Evolutionary conservation across 1,140 invertebrate genomes (phyloP).

Genomic region (Dolichoris vasculosae): DNA sequence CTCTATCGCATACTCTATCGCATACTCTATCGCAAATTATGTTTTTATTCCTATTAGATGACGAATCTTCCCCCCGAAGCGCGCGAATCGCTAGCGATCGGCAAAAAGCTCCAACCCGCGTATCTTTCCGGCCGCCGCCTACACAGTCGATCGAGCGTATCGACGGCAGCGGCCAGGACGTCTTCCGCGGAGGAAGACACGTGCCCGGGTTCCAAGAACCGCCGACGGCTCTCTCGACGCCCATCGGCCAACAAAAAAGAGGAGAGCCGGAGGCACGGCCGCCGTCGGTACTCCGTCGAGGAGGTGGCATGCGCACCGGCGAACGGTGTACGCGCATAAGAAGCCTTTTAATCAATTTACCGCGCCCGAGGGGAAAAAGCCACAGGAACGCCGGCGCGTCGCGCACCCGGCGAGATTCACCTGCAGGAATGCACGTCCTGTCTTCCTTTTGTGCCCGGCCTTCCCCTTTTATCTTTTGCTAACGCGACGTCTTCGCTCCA

Average conservation of each 20-base stretch:
- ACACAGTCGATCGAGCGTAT: background rate
- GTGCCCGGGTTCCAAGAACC: conserved; percentile 15
- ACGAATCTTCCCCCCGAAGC: background rate
- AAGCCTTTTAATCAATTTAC: conserved; percentile 45
- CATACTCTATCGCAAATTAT: too few species aligned
- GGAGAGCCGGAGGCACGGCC: background rate
- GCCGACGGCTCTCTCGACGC: background rate
- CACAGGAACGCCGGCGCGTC: conserved; percentile 4
- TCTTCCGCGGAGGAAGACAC: conserved; percentile 7
- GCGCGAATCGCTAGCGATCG: too few species aligned
- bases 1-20: too few species aligned
- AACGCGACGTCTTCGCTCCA: background rate
- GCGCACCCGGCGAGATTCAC: conserved; percentile 22
- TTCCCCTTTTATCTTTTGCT: background rate
- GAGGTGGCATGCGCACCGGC: background rate
- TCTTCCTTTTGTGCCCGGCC: background rate
- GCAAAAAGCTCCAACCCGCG: background rate
- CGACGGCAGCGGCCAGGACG: background rate
- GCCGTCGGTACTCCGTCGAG: background rate
- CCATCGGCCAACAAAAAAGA: background rate
- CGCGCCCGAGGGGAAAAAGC: conserved; percentile 37
- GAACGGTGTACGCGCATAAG: background rate
- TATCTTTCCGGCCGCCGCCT: too few species aligned
- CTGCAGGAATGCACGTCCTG: conserved; percentile 31
- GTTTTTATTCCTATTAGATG: too few species aligned